Percentiles rank a stretch among this genome's conserved stretches.
These are phyloP conservation scores for Calonectris borealis DNA, from an alignment of 2,113 vertebrate genomes.

Conservation along the genomic window DNA sequence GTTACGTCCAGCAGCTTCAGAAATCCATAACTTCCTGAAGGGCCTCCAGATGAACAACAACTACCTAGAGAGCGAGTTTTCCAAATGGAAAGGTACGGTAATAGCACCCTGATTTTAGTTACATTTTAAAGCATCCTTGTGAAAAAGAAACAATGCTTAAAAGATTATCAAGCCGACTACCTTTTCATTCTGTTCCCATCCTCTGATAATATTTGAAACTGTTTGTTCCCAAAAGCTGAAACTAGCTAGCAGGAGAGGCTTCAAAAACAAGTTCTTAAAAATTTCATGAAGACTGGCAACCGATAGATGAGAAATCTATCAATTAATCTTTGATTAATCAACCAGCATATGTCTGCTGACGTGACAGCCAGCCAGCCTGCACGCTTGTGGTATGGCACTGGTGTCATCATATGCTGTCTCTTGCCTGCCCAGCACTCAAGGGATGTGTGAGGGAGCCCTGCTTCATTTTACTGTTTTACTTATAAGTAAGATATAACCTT, in stretches of 20 bases:
- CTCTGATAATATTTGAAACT: not conserved
- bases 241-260: not conserved
- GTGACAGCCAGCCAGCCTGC: not conserved
- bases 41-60: slow-evolving; percentile 73
- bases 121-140: not conserved
- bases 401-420: not conserved
- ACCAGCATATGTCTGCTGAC: rapidly evolving
- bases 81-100: slow-evolving; percentile 76
- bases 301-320: not conserved
- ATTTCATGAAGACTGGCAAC: rapidly evolving
- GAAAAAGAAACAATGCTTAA: not conserved
- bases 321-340: too few relatives aligned
- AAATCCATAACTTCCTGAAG: slow-evolving; percentile 76
- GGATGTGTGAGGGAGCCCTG: not conserved
- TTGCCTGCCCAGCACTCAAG: rapidly evolving
- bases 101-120: not conserved
- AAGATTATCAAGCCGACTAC: not conserved
- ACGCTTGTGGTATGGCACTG: rapidly evolving
- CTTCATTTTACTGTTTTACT: not conserved
- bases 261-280: not conserved
- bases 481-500: not conserved
- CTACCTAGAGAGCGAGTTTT: slow-evolving; percentile 74
- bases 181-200: not conserved
- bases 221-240: not conserved
- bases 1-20: slow-evolving; percentile 71